Conservation (phyloP, 2,888 invertebrate species). For the Latrodectus hesperus region DNA sequence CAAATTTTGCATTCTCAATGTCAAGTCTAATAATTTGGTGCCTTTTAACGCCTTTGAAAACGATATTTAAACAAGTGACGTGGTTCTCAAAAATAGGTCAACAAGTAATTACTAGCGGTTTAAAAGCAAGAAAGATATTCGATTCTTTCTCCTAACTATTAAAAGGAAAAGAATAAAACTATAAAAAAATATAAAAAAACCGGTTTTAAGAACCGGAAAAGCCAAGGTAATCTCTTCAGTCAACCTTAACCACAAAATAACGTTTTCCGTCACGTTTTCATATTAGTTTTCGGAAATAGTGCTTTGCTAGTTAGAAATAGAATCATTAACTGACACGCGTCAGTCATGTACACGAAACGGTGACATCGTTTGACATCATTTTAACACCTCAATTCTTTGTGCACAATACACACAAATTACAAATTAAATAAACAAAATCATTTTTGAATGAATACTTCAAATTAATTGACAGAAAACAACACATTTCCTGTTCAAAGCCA, state of each 20-base stretch:
- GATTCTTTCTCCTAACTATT: neutral
- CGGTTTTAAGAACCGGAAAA: constrained; percentile 2
- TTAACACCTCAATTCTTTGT: too few relatives aligned
- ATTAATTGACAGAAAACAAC: too few relatives aligned
- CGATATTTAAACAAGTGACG: neutral
- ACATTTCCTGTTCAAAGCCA: too few relatives aligned
- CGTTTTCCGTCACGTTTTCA: neutral
- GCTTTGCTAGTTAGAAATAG: neutral
- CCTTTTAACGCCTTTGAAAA: too few relatives aligned
- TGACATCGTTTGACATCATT: too few relatives aligned
- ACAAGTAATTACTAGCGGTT: neutral
- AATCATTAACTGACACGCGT: neutral
- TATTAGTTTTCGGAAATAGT: neutral
- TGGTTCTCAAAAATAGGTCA: neutral
- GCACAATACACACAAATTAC: too few relatives aligned
- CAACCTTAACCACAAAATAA: constrained; percentile 1
- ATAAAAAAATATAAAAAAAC: neutral
- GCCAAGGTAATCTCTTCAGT: constrained; percentile 2
- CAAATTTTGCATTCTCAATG: too few relatives aligned
- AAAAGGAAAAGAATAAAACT: neutral
- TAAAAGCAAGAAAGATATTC: neutral
- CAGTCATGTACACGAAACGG: too few relatives aligned
- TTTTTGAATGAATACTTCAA: too few relatives aligned
- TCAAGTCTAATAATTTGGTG: too few relatives aligned
- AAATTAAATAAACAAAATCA: too few relatives aligned